Percentiles rank a stretch among this genome's conserved stretches.
Evolutionary conservation across 2,797 vertebrate species (phyloP).

Genomic region (Darevskia nairensis): DNA sequence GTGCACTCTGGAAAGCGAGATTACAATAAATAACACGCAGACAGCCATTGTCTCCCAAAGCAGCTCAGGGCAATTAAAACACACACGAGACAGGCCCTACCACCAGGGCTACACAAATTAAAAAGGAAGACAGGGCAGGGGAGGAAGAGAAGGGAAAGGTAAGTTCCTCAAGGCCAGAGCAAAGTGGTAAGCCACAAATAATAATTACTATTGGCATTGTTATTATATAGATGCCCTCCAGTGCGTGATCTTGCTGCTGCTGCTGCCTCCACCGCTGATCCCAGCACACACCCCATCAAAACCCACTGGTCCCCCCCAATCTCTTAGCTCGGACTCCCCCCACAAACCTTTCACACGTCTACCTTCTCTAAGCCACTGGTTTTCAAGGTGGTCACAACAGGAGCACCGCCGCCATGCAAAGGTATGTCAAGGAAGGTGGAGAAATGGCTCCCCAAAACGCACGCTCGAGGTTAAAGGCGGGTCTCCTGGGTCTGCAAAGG

Average conservation of each 20-base stretch:
- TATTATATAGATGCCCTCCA: neutral
- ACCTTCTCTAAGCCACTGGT: neutral
- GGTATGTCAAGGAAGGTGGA: too few species aligned
- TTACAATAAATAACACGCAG: too few species aligned
- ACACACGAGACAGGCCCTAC: neutral
- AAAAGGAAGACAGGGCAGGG: neutral
- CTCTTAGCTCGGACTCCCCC: too few species aligned
- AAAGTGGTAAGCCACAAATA: neutral
- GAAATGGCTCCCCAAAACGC: too few species aligned
- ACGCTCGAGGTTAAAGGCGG: too few species aligned
- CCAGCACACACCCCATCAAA: too few species aligned
- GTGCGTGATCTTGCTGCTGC: too few species aligned
- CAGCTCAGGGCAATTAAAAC: neutral
- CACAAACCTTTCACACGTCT: neutral
- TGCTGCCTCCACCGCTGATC: neutral
- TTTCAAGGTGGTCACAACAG: too few species aligned
- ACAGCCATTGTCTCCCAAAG: neutral
- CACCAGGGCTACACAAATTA: neutral
- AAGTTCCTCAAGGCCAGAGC: neutral
- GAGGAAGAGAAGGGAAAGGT: neutral
- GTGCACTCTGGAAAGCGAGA: neutral
- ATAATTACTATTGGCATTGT: neutral
- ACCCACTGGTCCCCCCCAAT: neutral
- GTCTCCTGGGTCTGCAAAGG: too few species aligned
- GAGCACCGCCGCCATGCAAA: too few species aligned